These are phyloP conservation scores for Tyto alba DNA, from an alignment of 2,113 vertebrate genomes.

Conservation along the genomic window DNA sequence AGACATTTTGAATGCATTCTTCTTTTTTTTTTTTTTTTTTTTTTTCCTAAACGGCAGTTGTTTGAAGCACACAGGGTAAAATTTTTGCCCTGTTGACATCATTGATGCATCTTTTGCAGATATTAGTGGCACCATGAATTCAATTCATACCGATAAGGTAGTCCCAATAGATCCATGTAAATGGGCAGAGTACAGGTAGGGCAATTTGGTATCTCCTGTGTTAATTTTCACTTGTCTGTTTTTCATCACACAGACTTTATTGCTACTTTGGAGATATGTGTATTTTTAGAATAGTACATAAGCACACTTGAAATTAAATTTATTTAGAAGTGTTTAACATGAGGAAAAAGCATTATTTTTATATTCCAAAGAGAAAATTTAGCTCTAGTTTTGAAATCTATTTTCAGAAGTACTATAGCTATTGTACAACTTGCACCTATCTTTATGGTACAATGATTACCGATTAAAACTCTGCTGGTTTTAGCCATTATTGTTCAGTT, in stretches of 20 bases:
- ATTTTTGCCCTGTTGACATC: background rate
- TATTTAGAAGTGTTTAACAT: background rate
- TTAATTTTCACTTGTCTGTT: background rate
- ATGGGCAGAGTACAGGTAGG: background rate
- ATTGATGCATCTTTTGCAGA: background rate
- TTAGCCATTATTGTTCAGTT: background rate
- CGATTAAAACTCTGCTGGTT: background rate
- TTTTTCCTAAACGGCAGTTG: background rate
- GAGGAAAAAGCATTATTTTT: background rate
- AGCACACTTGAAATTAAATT: background rate
- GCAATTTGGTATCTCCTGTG: background rate
- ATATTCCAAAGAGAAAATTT: background rate
- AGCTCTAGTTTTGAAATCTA: background rate
- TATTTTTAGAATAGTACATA: background rate
- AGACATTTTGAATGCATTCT: background rate
- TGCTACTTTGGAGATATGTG: background rate
- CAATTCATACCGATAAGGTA: background rate
- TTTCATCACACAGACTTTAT: background rate
- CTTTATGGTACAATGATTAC: background rate
- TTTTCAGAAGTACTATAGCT: background rate
- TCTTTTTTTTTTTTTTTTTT: background rate
- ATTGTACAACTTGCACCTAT: background rate
- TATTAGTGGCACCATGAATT: background rate
- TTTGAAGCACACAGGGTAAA: background rate
- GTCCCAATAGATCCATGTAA: background rate